These are phyloP conservation scores for Oryzias curvinotus DNA, from an alignment of 2,113 vertebrate genomes.

Conservation along the genomic window DNA sequence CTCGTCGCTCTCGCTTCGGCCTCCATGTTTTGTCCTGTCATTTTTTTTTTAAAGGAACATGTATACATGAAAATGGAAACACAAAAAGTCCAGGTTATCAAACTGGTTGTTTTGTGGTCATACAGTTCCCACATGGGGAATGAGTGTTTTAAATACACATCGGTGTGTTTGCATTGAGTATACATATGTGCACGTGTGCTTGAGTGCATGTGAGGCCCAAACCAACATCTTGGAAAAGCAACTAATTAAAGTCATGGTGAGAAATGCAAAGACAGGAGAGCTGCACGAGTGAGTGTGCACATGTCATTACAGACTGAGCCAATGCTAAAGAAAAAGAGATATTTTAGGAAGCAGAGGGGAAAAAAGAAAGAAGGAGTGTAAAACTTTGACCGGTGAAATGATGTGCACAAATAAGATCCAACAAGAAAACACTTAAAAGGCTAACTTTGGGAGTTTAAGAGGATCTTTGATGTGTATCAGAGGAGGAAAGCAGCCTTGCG, in stretches of 20 bases:
- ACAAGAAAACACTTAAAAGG: slow-evolving; percentile 76
- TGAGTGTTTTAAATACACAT: slow-evolving; percentile 49
- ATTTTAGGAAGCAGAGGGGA: slow-evolving; percentile 38
- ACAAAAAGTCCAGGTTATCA: slow-evolving; percentile 8
- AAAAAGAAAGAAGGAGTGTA: slow-evolving; percentile 37
- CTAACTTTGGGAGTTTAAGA: slow-evolving; percentile 77
- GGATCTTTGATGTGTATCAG: slow-evolving; percentile 83
- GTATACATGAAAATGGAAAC: slow-evolving; percentile 13
- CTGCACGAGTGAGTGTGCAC: slow-evolving; percentile 56
- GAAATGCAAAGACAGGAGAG: slow-evolving; percentile 69
- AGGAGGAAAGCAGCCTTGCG: slow-evolving; percentile 74
- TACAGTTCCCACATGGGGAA: slow-evolving; percentile 33
- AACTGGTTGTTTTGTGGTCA: slow-evolving; percentile 27
- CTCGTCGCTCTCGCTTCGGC: slow-evolving; percentile 10
- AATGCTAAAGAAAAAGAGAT: slow-evolving; percentile 43
- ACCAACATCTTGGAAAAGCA: slow-evolving; percentile 62
- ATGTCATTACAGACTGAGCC: slow-evolving; percentile 68
- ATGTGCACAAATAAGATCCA: slow-evolving; percentile 65
- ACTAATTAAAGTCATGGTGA: slow-evolving; percentile 71
- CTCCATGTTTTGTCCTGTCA: slow-evolving; percentile 15
- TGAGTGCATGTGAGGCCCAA: slow-evolving; percentile 36
- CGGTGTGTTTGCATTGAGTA: slow-evolving; percentile 18
- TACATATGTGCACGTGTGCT: slow-evolving; percentile 20
- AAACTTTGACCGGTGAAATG: slow-evolving; percentile 67
- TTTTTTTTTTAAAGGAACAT: slow-evolving; percentile 6